Evolutionary conservation across 2,113 vertebrate genomes (phyloP).

Genomic region (Vicugna pacos): DNA sequence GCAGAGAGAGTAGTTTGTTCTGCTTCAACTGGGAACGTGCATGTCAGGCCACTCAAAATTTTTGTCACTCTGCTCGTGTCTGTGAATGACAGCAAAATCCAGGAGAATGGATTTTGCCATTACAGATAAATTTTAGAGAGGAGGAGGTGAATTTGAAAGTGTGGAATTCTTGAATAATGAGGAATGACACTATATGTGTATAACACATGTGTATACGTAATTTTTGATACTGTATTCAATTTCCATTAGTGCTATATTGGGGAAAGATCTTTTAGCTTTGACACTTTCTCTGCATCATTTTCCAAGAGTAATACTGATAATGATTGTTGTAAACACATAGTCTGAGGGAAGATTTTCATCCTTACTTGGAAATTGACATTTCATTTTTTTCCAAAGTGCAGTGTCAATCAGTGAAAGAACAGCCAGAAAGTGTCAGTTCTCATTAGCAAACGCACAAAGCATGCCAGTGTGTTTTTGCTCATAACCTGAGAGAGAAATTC

Average conservation of each 20-base stretch:
- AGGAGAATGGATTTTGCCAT: neutral
- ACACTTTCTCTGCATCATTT: slow-evolving; percentile 3
- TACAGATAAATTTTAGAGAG: neutral
- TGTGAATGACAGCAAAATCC: neutral
- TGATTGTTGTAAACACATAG: neutral
- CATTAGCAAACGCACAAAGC: neutral
- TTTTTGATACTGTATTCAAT: neutral
- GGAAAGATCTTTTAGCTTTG: neutral
- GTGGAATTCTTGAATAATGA: neutral
- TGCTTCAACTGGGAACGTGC: neutral
- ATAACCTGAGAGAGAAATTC: neutral
- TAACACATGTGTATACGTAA: neutral
- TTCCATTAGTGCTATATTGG: neutral
- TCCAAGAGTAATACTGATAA: neutral
- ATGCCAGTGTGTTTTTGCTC: neutral
- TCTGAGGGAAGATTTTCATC: neutral
- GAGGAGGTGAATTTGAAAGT: neutral
- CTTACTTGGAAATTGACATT: neutral
- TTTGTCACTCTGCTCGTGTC: neutral
- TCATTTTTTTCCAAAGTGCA: slow-evolving; percentile 9
- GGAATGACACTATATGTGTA: neutral
- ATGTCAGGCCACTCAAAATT: neutral
- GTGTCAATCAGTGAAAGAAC: neutral
- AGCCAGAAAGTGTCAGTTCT: neutral
- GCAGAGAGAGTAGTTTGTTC: neutral